These are phyloP conservation scores for Cygnus atratus DNA, from an alignment of 2,113 vertebrate genomes.

Conservation along the genomic window DNA sequence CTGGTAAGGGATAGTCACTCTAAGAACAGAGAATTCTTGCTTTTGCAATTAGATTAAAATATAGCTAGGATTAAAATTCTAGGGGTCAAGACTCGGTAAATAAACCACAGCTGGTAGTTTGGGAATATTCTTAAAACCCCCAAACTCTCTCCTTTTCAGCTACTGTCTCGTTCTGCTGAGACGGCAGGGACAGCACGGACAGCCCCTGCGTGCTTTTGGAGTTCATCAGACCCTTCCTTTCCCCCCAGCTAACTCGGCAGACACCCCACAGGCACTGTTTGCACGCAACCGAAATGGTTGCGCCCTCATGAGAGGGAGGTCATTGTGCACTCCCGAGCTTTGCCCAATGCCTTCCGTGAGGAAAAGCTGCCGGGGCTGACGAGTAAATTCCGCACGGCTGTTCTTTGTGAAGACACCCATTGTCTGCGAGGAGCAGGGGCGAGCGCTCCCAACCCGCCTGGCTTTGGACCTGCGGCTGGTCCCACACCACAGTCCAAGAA, in stretches of 20 bases:
- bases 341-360: background rate
- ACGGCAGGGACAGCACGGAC: background rate
- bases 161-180: background rate
- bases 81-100: background rate
- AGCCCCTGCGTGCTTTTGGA: fast-evolving
- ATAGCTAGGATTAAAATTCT: background rate
- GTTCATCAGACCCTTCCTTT: background rate
- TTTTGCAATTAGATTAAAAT: background rate
- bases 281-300: background rate
- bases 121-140: background rate
- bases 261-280: background rate
- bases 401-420: background rate
- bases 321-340: background rate
- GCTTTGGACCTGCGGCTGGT: background rate
- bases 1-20: background rate
- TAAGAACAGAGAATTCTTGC: background rate
- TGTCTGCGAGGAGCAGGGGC: background rate
- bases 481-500: background rate
- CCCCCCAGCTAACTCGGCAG: background rate
- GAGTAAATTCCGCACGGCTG: background rate
- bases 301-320: background rate
- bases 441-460: background rate
- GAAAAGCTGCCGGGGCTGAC: background rate
- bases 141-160: background rate
- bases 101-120: background rate